Percentiles rank a stretch among this genome's conserved stretches.
Conservation (phyloP, 1,140 invertebrate species). For the Formica selysi region DNA sequence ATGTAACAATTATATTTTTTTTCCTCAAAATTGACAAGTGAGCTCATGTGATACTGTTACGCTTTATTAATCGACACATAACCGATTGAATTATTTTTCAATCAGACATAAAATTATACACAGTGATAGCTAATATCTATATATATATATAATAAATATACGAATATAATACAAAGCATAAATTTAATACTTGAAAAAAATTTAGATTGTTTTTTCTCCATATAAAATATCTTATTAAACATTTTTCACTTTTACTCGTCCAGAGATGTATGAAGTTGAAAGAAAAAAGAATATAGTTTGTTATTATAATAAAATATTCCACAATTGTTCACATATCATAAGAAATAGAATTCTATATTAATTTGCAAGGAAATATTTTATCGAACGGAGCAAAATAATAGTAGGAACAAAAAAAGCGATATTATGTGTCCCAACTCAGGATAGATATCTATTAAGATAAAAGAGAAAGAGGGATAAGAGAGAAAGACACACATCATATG, state of each 20-base stretch:
- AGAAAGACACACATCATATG: slow-evolving; percentile 31
- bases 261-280: neutral
- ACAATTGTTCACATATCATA: too few species aligned
- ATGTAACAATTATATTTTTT: neutral
- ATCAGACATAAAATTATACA: neutral
- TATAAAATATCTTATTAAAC: neutral
- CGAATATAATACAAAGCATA: too few species aligned
- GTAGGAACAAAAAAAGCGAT: slow-evolving; percentile 3
- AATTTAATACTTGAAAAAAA: too few species aligned
- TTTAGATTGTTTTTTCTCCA: too few species aligned
- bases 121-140: too few species aligned
- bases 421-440: neutral
- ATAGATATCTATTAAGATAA: slow-evolving; percentile 40
- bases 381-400: slow-evolving; percentile 19
- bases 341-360: too few species aligned
- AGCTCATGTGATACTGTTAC: neutral
- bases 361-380: neutral
- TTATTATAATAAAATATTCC: too few species aligned
- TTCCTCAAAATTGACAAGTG: neutral
- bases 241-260: neutral
- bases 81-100: slow-evolving; percentile 27
- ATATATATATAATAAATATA: too few species aligned
- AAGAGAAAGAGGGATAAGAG: slow-evolving; percentile 1
- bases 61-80: neutral
- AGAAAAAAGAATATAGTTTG: neutral